phyloP scores from a whole-genome alignment of 2,888 invertebrate genomes.

The Ischnus inquisitorius region DNA sequence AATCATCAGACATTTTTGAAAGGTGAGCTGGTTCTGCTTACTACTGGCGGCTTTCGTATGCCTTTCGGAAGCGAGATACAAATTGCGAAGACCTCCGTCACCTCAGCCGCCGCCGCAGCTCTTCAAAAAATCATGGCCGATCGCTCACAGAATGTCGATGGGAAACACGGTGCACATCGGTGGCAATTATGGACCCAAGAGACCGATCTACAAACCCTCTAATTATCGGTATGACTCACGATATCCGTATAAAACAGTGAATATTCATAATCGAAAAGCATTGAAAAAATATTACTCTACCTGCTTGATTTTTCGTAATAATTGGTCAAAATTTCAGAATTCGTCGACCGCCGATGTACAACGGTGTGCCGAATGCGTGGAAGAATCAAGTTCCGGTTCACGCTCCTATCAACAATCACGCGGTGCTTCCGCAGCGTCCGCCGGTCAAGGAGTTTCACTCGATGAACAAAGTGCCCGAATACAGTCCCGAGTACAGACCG shows the following conservation, averaged over 20 bases:
- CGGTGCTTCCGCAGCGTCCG: slow-evolving; percentile 77
- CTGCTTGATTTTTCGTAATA: no score
- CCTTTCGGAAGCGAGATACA: slow-evolving; percentile 80
- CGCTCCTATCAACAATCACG: slow-evolving; percentile 74
- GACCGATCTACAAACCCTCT: slow-evolving; percentile 76
- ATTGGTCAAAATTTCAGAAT: slow-evolving; percentile 59
- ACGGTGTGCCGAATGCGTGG: slow-evolving; percentile 73
- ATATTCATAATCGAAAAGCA: background rate
- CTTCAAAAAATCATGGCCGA: slow-evolving; percentile 81
- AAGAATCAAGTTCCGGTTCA: slow-evolving; percentile 77
- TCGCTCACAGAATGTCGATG: slow-evolving; percentile 79
- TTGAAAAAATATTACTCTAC: background rate
- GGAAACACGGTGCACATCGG: slow-evolving; percentile 79
- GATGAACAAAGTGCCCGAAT: slow-evolving; percentile 79
- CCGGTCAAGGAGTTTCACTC: slow-evolving; percentile 80
- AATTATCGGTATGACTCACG: slow-evolving; percentile 77
- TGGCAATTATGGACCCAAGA: slow-evolving; percentile 76
- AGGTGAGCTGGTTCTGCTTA: slow-evolving; percentile 79
- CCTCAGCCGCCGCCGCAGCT: slow-evolving; percentile 80
- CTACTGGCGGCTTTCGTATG: slow-evolving; percentile 76
- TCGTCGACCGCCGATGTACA: slow-evolving; percentile 79
- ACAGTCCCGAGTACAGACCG: slow-evolving; percentile 77
- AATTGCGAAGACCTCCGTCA: slow-evolving; percentile 81
- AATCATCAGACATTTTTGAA: slow-evolving; percentile 26
- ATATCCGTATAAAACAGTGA: background rate